Conservation (phyloP, 2,888 invertebrate species). For the Eutolmus rufibarbis region DNA sequence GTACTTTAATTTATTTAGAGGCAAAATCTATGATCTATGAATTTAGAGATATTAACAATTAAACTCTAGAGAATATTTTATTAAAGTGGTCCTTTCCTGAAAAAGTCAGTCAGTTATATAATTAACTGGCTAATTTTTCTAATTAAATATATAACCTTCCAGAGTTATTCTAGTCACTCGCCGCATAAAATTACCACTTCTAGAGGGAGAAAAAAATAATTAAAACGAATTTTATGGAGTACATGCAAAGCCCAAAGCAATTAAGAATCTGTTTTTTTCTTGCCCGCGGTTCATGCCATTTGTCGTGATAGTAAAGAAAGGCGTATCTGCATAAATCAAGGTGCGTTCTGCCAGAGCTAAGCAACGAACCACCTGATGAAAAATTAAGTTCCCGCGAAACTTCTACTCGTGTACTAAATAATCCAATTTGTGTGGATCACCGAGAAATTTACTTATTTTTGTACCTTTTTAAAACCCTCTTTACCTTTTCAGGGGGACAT, state of each 20-base stretch:
- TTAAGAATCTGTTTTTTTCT: background rate
- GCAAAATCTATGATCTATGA: too few species aligned
- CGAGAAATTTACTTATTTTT: background rate
- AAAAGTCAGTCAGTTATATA: background rate
- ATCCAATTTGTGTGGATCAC: background rate
- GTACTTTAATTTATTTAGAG: too few species aligned
- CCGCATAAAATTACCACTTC: background rate
- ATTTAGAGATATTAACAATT: too few species aligned
- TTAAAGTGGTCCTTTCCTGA: too few species aligned
- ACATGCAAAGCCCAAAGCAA: background rate
- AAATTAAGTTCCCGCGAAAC: background rate
- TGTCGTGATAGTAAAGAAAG: background rate
- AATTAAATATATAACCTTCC: background rate
- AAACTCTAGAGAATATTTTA: too few species aligned
- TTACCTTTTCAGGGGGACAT: background rate
- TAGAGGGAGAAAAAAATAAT: background rate
- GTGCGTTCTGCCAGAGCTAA: background rate
- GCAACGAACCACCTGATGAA: background rate
- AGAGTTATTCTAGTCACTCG: background rate
- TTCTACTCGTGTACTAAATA: background rate
- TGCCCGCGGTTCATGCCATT: background rate
- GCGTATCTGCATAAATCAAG: background rate
- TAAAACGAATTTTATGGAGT: background rate
- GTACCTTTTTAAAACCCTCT: background rate
- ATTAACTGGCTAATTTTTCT: background rate